Conservation (phyloP, 1,140 invertebrate genomes). For the Probaryconus sp. region DNA sequence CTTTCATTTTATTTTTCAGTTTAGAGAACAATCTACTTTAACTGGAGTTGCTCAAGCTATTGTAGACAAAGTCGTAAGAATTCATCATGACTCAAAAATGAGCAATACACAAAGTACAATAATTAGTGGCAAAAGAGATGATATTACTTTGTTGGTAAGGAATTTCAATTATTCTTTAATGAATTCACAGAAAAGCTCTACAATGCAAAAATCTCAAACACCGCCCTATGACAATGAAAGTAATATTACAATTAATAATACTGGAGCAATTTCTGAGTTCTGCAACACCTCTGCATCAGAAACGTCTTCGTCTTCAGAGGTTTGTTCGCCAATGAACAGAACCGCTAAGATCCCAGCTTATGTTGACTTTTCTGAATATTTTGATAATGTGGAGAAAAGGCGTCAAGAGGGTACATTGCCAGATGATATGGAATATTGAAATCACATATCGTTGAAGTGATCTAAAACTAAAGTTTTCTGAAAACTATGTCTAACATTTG, state of each 20-base stretch:
- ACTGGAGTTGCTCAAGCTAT: slow-evolving; percentile 92
- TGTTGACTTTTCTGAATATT: slow-evolving; percentile 91
- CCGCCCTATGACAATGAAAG: slow-evolving; percentile 54
- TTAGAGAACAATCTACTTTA: slow-evolving; percentile 87
- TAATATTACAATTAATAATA: slow-evolving; percentile 58
- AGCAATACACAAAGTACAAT: slow-evolving; percentile 79
- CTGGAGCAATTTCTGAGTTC: slow-evolving; percentile 67
- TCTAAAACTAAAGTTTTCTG: too few species aligned
- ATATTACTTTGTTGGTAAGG: slow-evolving; percentile 90
- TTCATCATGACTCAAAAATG: slow-evolving; percentile 90
- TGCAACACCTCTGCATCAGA: slow-evolving; percentile 70
- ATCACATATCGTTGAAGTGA: too few species aligned
- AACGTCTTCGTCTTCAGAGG: slow-evolving; percentile 75
- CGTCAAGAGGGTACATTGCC: slow-evolving; percentile 81
- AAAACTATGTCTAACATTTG: too few species aligned
- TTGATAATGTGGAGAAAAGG: slow-evolving; percentile 84
- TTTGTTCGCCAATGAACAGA: slow-evolving; percentile 76
- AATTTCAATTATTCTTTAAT: slow-evolving; percentile 91
- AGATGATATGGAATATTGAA: slow-evolving; percentile 73
- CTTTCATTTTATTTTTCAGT: slow-evolving; percentile 82
- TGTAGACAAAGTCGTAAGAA: slow-evolving; percentile 89
- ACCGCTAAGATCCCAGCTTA: slow-evolving; percentile 87
- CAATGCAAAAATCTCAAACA: slow-evolving; percentile 77
- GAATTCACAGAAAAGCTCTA: slow-evolving; percentile 80
- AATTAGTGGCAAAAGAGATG: slow-evolving; percentile 81